phyloP scores from a whole-genome alignment of 2,888 invertebrate species.

The Ectobius pallidus region DNA sequence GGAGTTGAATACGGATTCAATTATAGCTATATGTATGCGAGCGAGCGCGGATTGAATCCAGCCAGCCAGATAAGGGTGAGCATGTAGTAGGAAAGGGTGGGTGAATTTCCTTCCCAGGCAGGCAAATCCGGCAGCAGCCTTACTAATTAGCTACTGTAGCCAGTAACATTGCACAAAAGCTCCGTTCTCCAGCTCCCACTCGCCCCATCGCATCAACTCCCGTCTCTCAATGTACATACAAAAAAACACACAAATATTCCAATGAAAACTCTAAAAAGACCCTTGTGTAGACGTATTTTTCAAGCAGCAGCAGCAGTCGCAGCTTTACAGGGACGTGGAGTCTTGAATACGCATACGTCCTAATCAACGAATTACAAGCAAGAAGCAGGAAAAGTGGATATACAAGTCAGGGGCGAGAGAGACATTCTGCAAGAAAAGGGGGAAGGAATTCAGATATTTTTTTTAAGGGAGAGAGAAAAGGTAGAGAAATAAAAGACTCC shows the following conservation, averaged over 20 bases:
- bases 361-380: slow-evolving; percentile 21
- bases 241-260: neutral
- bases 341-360: slow-evolving; percentile 4
- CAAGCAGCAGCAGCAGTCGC: neutral
- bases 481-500: neutral
- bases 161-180: slow-evolving; percentile 21
- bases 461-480: neutral
- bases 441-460: neutral
- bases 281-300: neutral
- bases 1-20: too few relatives aligned
- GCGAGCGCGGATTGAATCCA: neutral
- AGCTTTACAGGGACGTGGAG: neutral
- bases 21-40: neutral
- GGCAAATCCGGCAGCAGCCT: slow-evolving; percentile 4
- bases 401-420: neutral
- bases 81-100: neutral
- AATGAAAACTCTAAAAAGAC: neutral
- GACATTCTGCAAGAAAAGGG: too few relatives aligned
- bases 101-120: neutral
- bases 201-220: slow-evolving; percentile 1
- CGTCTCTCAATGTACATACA: neutral
- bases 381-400: neutral
- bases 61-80: neutral
- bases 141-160: slow-evolving; percentile 14
- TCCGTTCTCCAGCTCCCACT: neutral